Conservation (phyloP, 2,888 invertebrate species). For the Sesamia inferens region DNA sequence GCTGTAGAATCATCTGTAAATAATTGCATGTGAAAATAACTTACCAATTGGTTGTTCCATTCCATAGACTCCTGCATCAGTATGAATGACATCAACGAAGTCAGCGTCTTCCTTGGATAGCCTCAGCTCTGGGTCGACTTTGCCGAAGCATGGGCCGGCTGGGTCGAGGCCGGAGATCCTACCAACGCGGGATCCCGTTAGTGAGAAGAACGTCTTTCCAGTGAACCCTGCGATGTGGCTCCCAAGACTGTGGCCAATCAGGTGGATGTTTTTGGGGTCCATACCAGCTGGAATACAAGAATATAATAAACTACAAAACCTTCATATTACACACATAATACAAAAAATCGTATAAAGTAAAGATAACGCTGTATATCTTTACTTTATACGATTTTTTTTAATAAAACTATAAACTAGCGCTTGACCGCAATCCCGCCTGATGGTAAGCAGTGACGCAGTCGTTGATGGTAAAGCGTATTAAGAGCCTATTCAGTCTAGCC, state of each 20-base stretch:
- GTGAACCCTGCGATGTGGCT: slow-evolving; percentile 82
- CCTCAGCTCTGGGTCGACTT: slow-evolving; percentile 61
- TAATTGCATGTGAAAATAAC: slow-evolving; percentile 42
- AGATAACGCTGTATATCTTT: no score
- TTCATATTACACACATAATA: no score
- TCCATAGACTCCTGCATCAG: slow-evolving; percentile 80
- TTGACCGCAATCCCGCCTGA: no score
- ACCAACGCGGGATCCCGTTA: slow-evolving; percentile 74
- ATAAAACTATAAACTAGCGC: no score
- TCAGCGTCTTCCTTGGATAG: background rate
- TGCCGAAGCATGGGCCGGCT: slow-evolving; percentile 85
- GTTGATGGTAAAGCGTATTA: no score
- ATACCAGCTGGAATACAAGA: background rate
- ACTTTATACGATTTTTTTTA: no score
- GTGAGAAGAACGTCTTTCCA: slow-evolving; percentile 73
- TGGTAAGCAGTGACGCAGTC: no score
- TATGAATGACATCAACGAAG: slow-evolving; percentile 76
- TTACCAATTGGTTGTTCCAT: slow-evolving; percentile 77
- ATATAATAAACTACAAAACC: background rate
- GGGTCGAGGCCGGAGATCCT: slow-evolving; percentile 83
- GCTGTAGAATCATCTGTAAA: background rate
- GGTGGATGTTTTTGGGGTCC: background rate
- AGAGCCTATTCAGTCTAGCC: no score
- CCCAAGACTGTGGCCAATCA: slow-evolving; percentile 84
- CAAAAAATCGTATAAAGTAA: no score